Base-by-base conservation (phyloP, 1,140 invertebrate species). In the Bilobella aurantiaca region DNA sequence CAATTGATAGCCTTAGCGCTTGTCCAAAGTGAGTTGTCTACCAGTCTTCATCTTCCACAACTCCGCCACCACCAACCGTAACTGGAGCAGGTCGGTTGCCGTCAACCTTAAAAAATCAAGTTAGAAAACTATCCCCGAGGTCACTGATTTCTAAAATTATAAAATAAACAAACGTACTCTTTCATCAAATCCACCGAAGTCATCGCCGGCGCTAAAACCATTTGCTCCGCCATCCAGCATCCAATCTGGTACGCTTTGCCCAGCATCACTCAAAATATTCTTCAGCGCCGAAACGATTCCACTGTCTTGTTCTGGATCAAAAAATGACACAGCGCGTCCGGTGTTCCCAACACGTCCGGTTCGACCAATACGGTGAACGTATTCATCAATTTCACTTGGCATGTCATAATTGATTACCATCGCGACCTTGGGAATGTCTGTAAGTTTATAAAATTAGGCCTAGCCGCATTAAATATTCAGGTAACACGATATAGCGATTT, bases 341-440 rank as follows among this genome's bases (percentile, higher is more conserved):
- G 86, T 77, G 77, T 97, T 95, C 0, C 95, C 94, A 25, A 96
- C 88, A 46, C 94, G 84, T 1, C 94, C 95, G 21, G 94, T 98
- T 73, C 94, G 81, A 1, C 95, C 95, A 74, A 97, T 96, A 53
- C 94, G 82, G 79, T 98, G 95, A 3, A 96, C 91, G 75, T 98
- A 98, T 65, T 95, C 91, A 67, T 95, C 91, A 65, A 96, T 89
- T 28, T 81, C 81, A 63, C 85, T 86, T 0, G 94, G 93, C 68
- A 97, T 74, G 76, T 97, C 93, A 74, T 86, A 97, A 76, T 97
- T 97, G 3, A 98, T 85, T 0, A 97, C 94, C 73, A 92, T 88
- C 58, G 85, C 81, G 0, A 95, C 87, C 62, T 87, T 85, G 56
- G 85, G 85, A 53, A 93, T 92, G 76, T 93, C 90, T 76, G 76